phyloP scores from a whole-genome alignment of 2,888 invertebrate species.

The Dioctria linearis region DNA sequence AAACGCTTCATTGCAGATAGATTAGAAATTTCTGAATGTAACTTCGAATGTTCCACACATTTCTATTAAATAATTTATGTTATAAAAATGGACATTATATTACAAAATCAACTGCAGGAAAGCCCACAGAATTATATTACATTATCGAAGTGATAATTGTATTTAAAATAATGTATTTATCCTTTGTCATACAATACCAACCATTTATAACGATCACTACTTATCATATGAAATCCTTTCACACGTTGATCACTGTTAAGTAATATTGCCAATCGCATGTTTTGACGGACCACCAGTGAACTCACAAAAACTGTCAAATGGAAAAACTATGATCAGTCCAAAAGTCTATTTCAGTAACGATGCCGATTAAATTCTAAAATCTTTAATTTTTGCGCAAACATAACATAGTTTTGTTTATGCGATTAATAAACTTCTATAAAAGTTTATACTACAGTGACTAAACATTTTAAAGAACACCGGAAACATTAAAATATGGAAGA shows the following conservation, averaged over 20 bases:
- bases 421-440: no score
- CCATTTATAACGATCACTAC: not conserved
- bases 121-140: not conserved
- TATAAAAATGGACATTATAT: conserved; percentile 5
- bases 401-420: no score
- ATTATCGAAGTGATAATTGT: not conserved
- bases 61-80: not conserved
- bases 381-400: no score
- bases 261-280: not conserved
- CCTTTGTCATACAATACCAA: not conserved
- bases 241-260: not conserved
- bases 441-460: no score
- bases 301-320: conserved; percentile 1
- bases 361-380: no score
- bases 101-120: not conserved
- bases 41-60: not conserved
- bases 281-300: conserved; percentile 4
- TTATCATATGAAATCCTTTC: not conserved
- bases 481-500: no score
- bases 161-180: not conserved
- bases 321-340: not conserved
- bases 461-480: no score
- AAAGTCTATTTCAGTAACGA: not conserved
- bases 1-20: not conserved
- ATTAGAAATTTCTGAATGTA: not conserved